These are phyloP conservation scores for Muscicapa comitata DNA, from an alignment of 2,797 vertebrate species.

Conservation along the genomic window DNA sequence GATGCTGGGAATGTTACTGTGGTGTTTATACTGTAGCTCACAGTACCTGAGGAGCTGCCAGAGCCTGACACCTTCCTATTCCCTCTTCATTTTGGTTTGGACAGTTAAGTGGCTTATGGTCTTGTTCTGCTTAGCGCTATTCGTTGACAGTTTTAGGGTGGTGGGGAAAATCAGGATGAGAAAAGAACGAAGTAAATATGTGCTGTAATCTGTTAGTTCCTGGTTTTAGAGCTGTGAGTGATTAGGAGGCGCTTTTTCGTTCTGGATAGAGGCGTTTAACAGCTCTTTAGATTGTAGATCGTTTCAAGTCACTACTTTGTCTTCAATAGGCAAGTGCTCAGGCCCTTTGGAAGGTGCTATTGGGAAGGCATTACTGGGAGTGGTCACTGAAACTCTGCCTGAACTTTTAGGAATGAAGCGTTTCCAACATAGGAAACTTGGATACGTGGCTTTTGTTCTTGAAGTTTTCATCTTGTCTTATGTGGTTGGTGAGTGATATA, in stretches of 20 bases:
- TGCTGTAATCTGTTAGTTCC: not conserved
- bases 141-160: not conserved
- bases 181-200: not conserved
- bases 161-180: not conserved
- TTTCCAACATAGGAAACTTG: not conserved
- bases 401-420: not conserved
- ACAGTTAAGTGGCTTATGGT: not conserved
- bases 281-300: not conserved
- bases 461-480: not conserved
- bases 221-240: not conserved
- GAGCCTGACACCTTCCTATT: not conserved
- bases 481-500: not conserved
- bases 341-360: not conserved
- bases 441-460: not conserved
- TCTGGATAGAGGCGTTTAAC: not conserved
- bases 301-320: not conserved
- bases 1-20: not conserved
- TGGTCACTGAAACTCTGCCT: not conserved
- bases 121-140: not conserved
- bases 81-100: not conserved
- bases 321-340: not conserved
- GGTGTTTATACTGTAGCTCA: not conserved
- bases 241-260: not conserved
- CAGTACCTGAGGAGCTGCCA: accelerated
- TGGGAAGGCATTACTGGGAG: not conserved